phyloP scores from a whole-genome alignment of 2,888 invertebrate genomes.

The Dynastes tityus region DNA sequence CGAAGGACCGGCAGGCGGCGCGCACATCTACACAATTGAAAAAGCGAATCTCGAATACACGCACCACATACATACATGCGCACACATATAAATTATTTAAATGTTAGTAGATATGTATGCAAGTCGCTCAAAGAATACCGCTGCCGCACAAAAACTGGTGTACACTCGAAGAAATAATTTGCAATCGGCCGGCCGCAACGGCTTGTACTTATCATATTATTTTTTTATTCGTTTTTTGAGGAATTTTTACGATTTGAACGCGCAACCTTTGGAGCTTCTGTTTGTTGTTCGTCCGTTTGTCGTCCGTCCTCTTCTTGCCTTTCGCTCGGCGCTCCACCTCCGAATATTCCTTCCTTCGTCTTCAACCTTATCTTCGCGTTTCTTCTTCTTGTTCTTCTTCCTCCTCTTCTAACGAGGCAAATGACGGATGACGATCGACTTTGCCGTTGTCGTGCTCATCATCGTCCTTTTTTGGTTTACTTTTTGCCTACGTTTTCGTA shows the following conservation, averaged over 20 bases:
- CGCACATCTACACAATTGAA: constrained; percentile 62
- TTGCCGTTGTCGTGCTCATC: constrained; percentile 16
- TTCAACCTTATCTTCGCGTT: too few species aligned
- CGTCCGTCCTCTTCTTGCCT: background rate
- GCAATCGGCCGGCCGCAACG: constrained; percentile 59
- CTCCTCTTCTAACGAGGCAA: constrained; percentile 42
- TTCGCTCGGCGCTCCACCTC: constrained; percentile 8
- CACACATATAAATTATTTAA: constrained; percentile 72
- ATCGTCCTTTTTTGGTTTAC: constrained; percentile 26
- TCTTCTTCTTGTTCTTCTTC: background rate
- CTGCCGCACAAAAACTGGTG: constrained; percentile 69
- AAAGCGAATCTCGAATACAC: constrained; percentile 64
- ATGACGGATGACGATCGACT: constrained; percentile 42
- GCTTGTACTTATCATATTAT: constrained; percentile 63
- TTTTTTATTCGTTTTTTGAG: constrained; percentile 59
- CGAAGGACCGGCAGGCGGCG: constrained; percentile 8
- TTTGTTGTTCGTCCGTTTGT: constrained; percentile 7
- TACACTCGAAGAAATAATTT: constrained; percentile 68
- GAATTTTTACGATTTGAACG: constrained; percentile 43
- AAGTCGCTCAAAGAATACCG: constrained; percentile 70
- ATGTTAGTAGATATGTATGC: constrained; percentile 71
- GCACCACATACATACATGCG: constrained; percentile 68
- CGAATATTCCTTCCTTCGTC: background rate
- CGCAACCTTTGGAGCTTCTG: constrained; percentile 38
- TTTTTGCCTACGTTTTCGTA: constrained; percentile 7